phyloP scores from a whole-genome alignment of 2,113 vertebrate genomes.

The Callorhinus ursinus region DNA sequence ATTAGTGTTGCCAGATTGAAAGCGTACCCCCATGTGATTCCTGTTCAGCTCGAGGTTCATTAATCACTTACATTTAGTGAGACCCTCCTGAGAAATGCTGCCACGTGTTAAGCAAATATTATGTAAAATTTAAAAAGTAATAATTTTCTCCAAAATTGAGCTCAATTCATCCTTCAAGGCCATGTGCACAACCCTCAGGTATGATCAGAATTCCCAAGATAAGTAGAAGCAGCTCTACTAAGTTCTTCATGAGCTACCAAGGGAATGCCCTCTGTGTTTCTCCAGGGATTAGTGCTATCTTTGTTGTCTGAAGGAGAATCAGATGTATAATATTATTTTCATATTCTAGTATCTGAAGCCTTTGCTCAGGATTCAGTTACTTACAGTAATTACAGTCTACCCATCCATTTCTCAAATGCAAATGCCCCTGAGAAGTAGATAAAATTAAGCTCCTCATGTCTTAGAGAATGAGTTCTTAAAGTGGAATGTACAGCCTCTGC shows the following conservation, averaged over 20 bases:
- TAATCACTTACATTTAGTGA: constrained; percentile 82
- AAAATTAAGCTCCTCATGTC: neutral
- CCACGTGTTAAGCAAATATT: constrained; percentile 82
- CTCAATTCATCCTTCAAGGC: neutral
- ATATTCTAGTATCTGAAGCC: neutral
- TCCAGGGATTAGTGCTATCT: neutral
- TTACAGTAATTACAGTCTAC: neutral
- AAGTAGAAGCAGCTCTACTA: neutral
- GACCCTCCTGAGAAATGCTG: constrained; percentile 76
- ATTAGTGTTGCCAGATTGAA: constrained; percentile 82
- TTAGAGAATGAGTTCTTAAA: neutral
- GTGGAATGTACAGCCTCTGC: neutral
- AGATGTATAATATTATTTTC: neutral
- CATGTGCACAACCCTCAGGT: neutral
- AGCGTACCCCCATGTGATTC: constrained; percentile 74
- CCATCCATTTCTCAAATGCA: neutral
- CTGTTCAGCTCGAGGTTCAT: constrained; percentile 80
- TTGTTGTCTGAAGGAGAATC: constrained; percentile 20
- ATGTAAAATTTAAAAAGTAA: constrained; percentile 74
- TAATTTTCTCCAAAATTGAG: constrained; percentile 54
- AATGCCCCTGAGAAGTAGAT: neutral
- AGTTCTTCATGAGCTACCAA: neutral
- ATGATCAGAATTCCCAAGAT: neutral
- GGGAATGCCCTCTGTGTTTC: neutral
- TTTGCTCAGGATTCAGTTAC: neutral